phyloP scores from a whole-genome alignment of 2,888 invertebrate species.

The Acleris holmiana region DNA sequence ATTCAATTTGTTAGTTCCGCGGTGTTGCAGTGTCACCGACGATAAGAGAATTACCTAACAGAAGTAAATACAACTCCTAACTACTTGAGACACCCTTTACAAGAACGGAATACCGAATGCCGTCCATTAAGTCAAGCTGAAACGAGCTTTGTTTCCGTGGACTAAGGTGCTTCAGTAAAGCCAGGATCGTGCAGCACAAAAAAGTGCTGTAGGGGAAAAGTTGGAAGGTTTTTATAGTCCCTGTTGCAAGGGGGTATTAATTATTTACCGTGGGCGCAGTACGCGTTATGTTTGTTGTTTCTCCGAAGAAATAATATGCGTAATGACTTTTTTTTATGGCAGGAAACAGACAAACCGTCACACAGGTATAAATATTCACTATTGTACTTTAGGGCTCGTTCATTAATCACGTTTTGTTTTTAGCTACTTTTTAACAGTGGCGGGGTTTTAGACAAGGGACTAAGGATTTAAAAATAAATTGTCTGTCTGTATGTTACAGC shows the following conservation, averaged over 20 bases:
- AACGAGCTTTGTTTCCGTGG: not conserved
- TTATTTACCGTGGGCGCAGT: conserved; percentile 2
- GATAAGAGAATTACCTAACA: not conserved
- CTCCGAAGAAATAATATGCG: not conserved
- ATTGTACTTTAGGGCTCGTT: not conserved
- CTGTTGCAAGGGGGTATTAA: conserved; percentile 3
- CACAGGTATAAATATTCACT: no score
- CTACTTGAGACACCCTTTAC: conserved; percentile 11
- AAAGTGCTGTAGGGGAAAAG: not conserved
- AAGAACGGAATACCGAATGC: not conserved
- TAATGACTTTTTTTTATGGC: no score
- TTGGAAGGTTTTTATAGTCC: not conserved
- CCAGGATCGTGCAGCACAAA: no score
- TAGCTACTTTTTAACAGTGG: no score
- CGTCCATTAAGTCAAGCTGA: not conserved
- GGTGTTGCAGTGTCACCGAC: no score
- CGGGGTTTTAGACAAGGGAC: no score
- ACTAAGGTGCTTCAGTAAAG: not conserved
- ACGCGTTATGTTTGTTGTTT: not conserved
- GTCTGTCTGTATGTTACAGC: no score
- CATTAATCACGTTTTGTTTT: no score
- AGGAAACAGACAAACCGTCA: no score
- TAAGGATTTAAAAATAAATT: no score
- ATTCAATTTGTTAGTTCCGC: no score
- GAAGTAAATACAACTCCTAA: not conserved